Evolutionary conservation across 2,797 vertebrate species (phyloP).

Genomic region (Sebastes aleutianus): DNA sequence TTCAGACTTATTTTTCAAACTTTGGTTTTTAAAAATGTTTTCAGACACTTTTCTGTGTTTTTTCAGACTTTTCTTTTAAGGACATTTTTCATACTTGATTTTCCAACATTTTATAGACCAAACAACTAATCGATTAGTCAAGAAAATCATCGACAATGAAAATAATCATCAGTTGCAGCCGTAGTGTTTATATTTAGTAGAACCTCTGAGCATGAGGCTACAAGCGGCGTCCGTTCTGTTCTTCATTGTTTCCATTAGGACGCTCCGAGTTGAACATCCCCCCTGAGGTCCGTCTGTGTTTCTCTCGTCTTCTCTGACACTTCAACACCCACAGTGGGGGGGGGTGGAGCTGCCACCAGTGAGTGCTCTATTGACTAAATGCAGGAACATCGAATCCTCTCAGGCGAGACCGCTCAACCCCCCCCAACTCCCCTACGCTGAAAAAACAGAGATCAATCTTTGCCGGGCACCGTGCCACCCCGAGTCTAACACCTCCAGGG

Average conservation of each 20-base stretch:
- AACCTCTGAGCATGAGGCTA: background rate
- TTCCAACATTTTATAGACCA: too few relatives aligned
- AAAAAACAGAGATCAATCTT: constrained; percentile 31
- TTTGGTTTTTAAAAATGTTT: too few relatives aligned
- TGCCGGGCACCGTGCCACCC: constrained; percentile 34
- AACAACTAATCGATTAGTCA: too few relatives aligned
- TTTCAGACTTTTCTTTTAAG: too few relatives aligned
- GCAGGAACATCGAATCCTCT: constrained; percentile 34
- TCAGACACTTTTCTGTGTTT: too few relatives aligned
- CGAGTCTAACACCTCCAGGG: constrained; percentile 9
- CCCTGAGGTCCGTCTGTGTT: background rate
- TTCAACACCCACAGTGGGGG: background rate
- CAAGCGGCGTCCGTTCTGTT: too few relatives aligned
- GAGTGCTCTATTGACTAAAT: constrained; percentile 17
- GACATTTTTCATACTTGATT: too few relatives aligned
- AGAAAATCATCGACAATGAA: too few relatives aligned
- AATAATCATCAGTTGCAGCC: background rate
- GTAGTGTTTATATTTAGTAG: background rate
- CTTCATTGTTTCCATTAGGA: background rate
- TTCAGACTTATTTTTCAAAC: too few relatives aligned
- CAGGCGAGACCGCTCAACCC: background rate
- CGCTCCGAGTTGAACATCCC: background rate
- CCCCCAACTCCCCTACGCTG: background rate
- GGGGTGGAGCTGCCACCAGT: background rate
- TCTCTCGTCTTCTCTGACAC: background rate